phyloP scores from a whole-genome alignment of 2,888 invertebrate genomes.

The Andrena bucephala region DNA sequence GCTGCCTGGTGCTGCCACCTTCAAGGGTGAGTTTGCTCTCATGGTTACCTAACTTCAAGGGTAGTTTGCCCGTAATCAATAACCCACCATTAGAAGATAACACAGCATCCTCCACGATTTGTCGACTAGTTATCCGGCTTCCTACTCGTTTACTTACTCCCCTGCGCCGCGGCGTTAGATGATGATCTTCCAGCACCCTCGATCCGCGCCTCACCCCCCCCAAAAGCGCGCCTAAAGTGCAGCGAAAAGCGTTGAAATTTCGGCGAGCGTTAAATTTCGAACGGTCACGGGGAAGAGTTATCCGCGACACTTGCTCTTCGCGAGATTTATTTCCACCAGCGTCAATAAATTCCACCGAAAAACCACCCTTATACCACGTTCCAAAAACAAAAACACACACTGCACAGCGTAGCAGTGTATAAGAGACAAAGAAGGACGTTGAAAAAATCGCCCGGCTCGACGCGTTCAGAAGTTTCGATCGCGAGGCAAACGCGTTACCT shows the following conservation, averaged over 20 bases:
- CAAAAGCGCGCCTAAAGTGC: not conserved
- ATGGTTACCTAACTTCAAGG: not conserved
- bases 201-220: conserved; percentile 3
- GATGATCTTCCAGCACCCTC: not conserved
- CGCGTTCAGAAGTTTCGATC: not conserved
- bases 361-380: not conserved
- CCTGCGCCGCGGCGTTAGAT: conserved; percentile 25
- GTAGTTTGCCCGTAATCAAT: conserved; percentile 8
- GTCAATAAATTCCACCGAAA: conserved; percentile 36
- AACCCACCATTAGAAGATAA: conserved; percentile 24
- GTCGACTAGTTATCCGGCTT: no score
- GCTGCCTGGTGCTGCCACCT: conserved; percentile 9
- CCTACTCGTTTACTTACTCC: not conserved
- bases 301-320: conserved; percentile 10
- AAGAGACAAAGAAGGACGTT: not conserved
- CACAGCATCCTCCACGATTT: not conserved
- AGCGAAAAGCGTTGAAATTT: conserved; percentile 1
- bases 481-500: conserved; percentile 47
- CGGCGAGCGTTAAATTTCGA: conserved; percentile 35
- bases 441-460: not conserved
- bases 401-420: not conserved
- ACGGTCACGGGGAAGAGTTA: conserved; percentile 35
- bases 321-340: conserved; percentile 30
- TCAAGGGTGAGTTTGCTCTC: not conserved
- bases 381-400: not conserved